A percentile compares a stretch with the other conserved stretches of the same genome.
These are phyloP conservation scores for Stenichneumon culpator DNA, from an alignment of 2,888 invertebrate species.

Conservation along the genomic window DNA sequence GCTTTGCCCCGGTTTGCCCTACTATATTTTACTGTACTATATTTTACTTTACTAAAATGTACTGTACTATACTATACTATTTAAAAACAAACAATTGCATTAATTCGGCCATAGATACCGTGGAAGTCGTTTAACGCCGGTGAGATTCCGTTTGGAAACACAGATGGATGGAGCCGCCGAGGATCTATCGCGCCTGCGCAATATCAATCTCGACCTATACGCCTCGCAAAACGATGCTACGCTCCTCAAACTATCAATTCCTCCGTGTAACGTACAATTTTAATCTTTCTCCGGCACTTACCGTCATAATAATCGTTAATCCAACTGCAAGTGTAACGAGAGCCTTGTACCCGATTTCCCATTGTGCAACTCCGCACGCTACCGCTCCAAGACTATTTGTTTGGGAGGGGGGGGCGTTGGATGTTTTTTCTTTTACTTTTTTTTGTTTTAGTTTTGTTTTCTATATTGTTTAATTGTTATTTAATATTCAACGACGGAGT, in stretches of 20 bases:
- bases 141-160: not conserved
- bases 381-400: conserved; percentile 43
- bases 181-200: not conserved
- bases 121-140: not conserved
- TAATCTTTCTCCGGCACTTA: conserved; percentile 20
- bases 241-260: not conserved
- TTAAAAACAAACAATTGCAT: not conserved
- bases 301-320: conserved; percentile 29
- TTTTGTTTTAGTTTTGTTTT: conserved; percentile 29
- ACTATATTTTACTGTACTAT: no score
- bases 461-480: conserved; percentile 35
- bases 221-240: not conserved
- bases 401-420: conserved; percentile 14
- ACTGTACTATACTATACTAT: not conserved
- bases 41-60: no score
- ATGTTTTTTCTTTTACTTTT: conserved; percentile 46
- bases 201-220: not conserved
- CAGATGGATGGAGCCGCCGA: not conserved
- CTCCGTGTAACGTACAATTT: conserved; percentile 39
- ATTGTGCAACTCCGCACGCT: conserved; percentile 56
- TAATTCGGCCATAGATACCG: not conserved
- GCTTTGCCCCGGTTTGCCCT: no score
- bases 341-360: conserved; percentile 67
- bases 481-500: conserved; percentile 44
- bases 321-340: conserved; percentile 47